phyloP scores from a whole-genome alignment of 2,888 invertebrate genomes.

The Adineta ricciae region DNA sequence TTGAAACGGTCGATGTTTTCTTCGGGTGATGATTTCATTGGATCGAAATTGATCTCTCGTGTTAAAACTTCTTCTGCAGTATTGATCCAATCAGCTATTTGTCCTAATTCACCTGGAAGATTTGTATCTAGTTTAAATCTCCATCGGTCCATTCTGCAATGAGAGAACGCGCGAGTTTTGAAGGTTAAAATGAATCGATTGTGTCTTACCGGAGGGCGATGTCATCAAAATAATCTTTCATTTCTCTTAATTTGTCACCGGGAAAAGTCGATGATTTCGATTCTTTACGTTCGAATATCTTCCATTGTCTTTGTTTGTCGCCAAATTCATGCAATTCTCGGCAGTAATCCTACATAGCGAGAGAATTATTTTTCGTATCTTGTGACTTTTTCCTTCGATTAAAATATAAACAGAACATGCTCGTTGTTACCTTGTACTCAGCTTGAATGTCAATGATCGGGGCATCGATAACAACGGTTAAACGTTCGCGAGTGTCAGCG shows the following conservation, averaged over 20 bases:
- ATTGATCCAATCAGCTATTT: conserved; percentile 78
- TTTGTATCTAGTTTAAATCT: conserved; percentile 74
- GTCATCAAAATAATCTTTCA: not conserved
- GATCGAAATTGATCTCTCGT: conserved; percentile 36
- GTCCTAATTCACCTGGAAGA: conserved; percentile 73
- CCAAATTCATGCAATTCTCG: not conserved
- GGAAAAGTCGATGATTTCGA: not conserved
- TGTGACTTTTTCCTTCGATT: not conserved
- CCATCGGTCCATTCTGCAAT: conserved; percentile 56
- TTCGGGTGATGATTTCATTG: not conserved
- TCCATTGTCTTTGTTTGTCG: conserved; percentile 14
- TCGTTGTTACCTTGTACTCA: not conserved
- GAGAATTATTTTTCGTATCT: too few species aligned
- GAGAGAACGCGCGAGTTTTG: too few species aligned
- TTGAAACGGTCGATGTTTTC: not conserved
- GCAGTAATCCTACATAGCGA: not conserved
- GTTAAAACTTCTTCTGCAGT: conserved; percentile 56
- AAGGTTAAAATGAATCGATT: not conserved
- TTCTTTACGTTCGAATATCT: conserved; percentile 16
- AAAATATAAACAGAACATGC: too few species aligned
- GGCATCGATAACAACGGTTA: not conserved
- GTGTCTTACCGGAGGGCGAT: not conserved
- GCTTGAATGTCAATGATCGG: not conserved
- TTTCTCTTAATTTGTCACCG: conserved; percentile 11
- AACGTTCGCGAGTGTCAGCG: not conserved